Conservation (phyloP, 2,113 vertebrate genomes). For the Ardeotis arabs region DNA sequence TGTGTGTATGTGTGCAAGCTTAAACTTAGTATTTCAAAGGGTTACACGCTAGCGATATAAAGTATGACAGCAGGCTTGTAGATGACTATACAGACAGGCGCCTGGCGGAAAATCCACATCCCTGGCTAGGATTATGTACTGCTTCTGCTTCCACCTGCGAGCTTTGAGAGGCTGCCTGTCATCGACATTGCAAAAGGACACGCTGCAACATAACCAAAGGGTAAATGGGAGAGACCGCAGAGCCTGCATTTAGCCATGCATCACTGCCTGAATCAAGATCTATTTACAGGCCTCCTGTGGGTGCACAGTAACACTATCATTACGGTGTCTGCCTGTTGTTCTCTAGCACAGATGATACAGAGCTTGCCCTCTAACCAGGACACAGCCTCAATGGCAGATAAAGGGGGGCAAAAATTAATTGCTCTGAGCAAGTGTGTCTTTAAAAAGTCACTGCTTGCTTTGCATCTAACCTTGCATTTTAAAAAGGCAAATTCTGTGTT, state of each 20-base stretch:
- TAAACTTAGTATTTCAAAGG: not conserved
- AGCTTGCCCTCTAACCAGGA: not conserved
- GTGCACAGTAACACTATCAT: not conserved
- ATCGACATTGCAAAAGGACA: not conserved
- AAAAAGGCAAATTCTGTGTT: not conserved
- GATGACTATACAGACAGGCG: not conserved
- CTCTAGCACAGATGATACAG: too few relatives aligned
- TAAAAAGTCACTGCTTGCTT: not conserved
- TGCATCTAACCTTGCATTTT: not conserved
- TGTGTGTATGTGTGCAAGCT: not conserved
- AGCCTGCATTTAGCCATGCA: not conserved
- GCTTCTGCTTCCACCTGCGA: not conserved
- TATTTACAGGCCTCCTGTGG: not conserved
- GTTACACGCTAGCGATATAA: not conserved
- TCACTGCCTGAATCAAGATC: not conserved
- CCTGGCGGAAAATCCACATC: not conserved
- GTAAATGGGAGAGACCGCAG: not conserved
- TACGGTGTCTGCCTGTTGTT: not conserved
- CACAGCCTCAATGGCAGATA: not conserved
- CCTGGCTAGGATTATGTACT: fast-evolving
- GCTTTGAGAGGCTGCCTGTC: not conserved
- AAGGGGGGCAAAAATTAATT: not conserved
- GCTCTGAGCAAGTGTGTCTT: not conserved
- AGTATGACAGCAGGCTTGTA: not conserved
- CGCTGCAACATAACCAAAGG: not conserved